Percentiles rank a stretch among this genome's conserved stretches.
Evolutionary conservation across 2,888 invertebrate species (phyloP).

Genomic region (Thereva unica): DNA sequence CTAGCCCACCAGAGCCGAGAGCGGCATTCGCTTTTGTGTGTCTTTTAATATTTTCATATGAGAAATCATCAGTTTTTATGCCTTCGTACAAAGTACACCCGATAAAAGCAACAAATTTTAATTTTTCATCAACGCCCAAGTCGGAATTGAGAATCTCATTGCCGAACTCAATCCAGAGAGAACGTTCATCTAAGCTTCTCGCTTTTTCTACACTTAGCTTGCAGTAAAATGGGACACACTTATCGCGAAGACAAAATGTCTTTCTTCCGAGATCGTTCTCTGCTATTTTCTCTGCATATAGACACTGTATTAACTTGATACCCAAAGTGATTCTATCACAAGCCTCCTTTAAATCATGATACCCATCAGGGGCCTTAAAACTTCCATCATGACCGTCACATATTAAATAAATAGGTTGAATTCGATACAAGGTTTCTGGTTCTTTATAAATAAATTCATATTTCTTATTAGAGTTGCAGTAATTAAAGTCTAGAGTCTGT

Average conservation of each 20-base stretch:
- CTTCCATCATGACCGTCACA: slow-evolving; percentile 78
- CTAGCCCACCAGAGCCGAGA: slow-evolving; percentile 88
- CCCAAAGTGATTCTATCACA: slow-evolving; percentile 76
- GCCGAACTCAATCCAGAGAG: slow-evolving; percentile 84
- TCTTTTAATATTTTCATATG: slow-evolving; percentile 70
- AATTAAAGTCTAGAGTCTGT: slow-evolving; percentile 40
- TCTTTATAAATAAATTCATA: slow-evolving; percentile 35
- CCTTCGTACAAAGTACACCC: slow-evolving; percentile 83
- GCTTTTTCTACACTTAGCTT: slow-evolving; percentile 72
- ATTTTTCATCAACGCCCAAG: slow-evolving; percentile 62
- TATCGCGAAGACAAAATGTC: slow-evolving; percentile 79
- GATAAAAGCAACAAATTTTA: slow-evolving; percentile 88
- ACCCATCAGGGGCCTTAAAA: slow-evolving; percentile 66
- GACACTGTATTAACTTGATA: slow-evolving; percentile 78
- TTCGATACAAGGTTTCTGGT: slow-evolving; percentile 36
- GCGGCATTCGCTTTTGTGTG: slow-evolving; percentile 84
- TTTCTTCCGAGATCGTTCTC: slow-evolving; percentile 65
- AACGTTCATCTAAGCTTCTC: slow-evolving; percentile 72
- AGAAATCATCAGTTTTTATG: slow-evolving; percentile 64
- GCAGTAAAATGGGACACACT: slow-evolving; percentile 76
- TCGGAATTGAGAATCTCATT: slow-evolving; percentile 78
- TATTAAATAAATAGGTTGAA: slow-evolving; percentile 78
- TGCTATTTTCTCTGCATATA: slow-evolving; percentile 85
- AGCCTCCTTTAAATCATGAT: slow-evolving; percentile 66
- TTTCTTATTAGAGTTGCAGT: slow-evolving; percentile 45